phyloP scores from a whole-genome alignment of 2,888 invertebrate species.

The Xanthostigma xanthostigma region DNA sequence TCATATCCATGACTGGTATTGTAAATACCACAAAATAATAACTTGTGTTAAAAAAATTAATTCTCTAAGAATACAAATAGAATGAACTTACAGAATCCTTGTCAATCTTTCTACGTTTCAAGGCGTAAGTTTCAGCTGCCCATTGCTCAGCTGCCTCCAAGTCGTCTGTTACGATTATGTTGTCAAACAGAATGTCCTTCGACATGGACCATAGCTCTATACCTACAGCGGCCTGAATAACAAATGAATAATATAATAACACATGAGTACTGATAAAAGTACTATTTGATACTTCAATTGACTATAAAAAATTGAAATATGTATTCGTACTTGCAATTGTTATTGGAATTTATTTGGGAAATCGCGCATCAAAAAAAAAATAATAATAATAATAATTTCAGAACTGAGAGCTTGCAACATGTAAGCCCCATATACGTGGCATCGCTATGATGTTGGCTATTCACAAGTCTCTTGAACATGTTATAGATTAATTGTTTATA shows the following conservation, averaged over 20 bases:
- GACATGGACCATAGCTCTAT: constrained; percentile 99
- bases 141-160: constrained; percentile 58
- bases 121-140: constrained; percentile 68
- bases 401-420: no score
- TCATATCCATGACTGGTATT: no score
- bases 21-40: no score
- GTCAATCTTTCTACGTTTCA: constrained; percentile 69
- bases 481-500: no score
- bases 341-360: not conserved
- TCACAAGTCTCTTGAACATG: no score
- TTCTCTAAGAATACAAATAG: not conserved
- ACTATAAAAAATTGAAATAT: not conserved
- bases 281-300: no score
- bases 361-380: no score
- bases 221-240: constrained; percentile 70
- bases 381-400: no score
- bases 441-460: no score
- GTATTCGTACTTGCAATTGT: no score
- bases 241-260: not conserved
- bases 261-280: no score
- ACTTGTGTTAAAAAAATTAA: not conserved
- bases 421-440: no score
- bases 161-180: constrained; percentile 82
- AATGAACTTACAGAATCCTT: constrained; percentile 56
- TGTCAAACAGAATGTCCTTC: constrained; percentile 86